phyloP scores from a whole-genome alignment of 2,113 vertebrate genomes.

The Vulpes vulpes region DNA sequence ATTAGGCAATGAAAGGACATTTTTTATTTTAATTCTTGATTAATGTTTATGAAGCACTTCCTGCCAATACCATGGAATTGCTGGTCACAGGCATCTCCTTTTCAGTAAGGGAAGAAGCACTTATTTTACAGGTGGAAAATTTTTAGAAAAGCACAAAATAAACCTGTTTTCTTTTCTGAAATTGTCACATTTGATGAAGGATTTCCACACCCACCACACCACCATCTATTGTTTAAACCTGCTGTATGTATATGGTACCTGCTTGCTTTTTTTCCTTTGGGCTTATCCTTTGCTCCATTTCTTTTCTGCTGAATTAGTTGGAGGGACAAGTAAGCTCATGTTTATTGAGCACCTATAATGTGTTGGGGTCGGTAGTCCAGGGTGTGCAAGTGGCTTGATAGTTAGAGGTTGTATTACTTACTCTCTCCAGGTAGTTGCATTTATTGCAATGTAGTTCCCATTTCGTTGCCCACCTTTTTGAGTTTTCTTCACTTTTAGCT shows the following conservation, averaged over 20 bases:
- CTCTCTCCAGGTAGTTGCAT: not conserved
- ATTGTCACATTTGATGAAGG: not conserved
- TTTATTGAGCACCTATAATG: not conserved
- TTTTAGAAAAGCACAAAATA: not conserved
- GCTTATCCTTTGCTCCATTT: not conserved
- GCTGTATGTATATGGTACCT: not conserved
- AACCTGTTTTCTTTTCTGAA: not conserved
- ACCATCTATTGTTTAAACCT: not conserved
- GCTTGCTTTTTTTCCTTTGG: not conserved
- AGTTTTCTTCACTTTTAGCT: slow-evolving; percentile 52
- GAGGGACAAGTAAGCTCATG: not conserved
- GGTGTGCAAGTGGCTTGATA: not conserved
- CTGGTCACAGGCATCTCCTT: slow-evolving; percentile 3
- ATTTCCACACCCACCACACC: accelerated
- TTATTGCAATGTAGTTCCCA: not conserved
- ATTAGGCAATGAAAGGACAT: too few species aligned
- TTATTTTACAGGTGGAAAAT: slow-evolving; percentile 39
- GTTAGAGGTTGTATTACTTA: not conserved
- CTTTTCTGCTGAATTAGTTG: not conserved
- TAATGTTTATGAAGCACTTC: slow-evolving; percentile 31
- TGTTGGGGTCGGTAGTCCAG: not conserved
- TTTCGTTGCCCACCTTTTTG: not conserved
- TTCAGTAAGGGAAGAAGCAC: not conserved
- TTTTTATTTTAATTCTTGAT: slow-evolving; percentile 11
- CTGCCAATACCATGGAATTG: not conserved